phyloP scores from a whole-genome alignment of 2,113 vertebrate genomes.

The Emydocephalus ijimae region DNA sequence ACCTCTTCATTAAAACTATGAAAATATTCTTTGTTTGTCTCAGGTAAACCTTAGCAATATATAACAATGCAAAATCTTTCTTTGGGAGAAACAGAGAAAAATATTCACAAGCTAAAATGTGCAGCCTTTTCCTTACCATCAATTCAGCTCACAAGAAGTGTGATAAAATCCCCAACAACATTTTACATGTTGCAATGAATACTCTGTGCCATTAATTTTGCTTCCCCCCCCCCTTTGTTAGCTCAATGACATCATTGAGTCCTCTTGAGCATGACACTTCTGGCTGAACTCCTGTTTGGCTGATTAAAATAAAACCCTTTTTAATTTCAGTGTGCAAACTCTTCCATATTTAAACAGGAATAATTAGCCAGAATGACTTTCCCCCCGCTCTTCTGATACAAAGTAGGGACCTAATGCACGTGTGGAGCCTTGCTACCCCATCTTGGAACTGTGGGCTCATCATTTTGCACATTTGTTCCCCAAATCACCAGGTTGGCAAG shows the following conservation, averaged over 20 bases:
- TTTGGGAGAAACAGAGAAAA: neutral
- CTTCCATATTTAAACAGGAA: conserved; percentile 4
- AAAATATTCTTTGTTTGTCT: neutral
- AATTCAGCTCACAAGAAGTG: neutral
- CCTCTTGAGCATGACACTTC: conserved; percentile 12
- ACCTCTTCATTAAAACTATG: neutral
- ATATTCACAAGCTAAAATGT: neutral
- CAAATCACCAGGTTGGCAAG: conserved; percentile 7
- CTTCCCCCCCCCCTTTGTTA: neutral
- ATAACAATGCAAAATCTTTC: neutral
- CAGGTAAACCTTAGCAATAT: neutral
- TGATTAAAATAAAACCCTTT: neutral
- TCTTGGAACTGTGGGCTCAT: neutral
- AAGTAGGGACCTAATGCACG: neutral
- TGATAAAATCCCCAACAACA: neutral
- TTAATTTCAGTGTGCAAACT: neutral
- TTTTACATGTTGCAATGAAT: neutral
- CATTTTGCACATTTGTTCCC: neutral
- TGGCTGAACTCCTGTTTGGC: conserved; percentile 19
- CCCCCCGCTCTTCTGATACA: neutral
- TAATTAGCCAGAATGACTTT: conserved; percentile 8
- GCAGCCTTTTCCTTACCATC: neutral
- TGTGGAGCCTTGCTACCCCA: neutral
- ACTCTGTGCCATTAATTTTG: conserved; percentile 7
- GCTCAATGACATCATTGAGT: conserved; percentile 4